A percentile compares a stretch with the other conserved stretches of the same genome.
These are phyloP conservation scores for Sminthurides aquaticus DNA, from an alignment of 2,888 invertebrate genomes.

Conservation along the genomic window DNA sequence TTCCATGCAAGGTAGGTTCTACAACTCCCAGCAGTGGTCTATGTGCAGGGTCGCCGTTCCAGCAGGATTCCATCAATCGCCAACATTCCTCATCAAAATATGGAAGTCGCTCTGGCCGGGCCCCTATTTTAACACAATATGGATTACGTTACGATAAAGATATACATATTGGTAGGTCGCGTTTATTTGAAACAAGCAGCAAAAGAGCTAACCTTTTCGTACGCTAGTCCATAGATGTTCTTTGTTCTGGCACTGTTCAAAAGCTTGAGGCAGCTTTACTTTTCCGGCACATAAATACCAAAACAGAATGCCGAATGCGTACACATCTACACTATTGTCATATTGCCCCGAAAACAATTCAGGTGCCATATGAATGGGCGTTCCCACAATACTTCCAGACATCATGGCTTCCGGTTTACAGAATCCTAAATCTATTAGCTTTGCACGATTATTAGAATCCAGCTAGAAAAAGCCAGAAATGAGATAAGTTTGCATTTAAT, in stretches of 20 bases:
- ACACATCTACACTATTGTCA: conserved; percentile 76
- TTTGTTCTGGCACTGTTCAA: conserved; percentile 75
- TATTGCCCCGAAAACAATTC: conserved; percentile 74
- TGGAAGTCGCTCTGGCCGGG: conserved; percentile 68
- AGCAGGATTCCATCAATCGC: conserved; percentile 75
- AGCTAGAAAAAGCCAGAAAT: conserved; percentile 52
- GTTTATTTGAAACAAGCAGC: conserved; percentile 1
- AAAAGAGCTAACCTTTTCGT: conserved; percentile 58
- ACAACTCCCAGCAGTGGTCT: conserved; percentile 73
- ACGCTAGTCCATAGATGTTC: conserved; percentile 80
- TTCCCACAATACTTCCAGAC: conserved; percentile 80
- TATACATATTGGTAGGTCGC: background rate
- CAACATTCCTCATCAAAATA: conserved; percentile 72
- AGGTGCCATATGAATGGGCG: conserved; percentile 87
- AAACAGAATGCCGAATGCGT: conserved; percentile 81
- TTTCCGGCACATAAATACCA: conserved; percentile 85
- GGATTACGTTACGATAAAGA: background rate
- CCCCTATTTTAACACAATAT: conserved; percentile 57
- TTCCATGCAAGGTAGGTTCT: conserved; percentile 58
- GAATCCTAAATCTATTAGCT: conserved; percentile 80
- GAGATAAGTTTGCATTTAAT: conserved; percentile 5
- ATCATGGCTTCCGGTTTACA: conserved; percentile 85
- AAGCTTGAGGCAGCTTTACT: conserved; percentile 66
- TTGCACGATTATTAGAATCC: conserved; percentile 63
- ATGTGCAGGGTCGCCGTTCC: conserved; percentile 65